Percentiles rank a stretch among this genome's conserved stretches.
Conservation (phyloP, 2,888 invertebrate genomes). For the Neoitamus cyanurus region DNA sequence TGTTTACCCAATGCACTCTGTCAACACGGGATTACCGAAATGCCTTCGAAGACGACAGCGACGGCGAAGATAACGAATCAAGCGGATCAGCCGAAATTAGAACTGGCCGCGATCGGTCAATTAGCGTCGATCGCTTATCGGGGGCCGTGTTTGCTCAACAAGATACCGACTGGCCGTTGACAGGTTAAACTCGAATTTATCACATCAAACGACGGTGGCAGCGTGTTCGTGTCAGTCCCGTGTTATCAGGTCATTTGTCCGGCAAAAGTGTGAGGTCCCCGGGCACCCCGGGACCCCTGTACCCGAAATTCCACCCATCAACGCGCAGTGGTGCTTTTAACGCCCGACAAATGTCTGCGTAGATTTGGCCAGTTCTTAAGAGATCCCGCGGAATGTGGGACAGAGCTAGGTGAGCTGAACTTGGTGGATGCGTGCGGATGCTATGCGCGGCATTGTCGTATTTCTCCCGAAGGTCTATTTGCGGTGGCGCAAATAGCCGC, state of each 20-base stretch:
- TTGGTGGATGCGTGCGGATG: neutral
- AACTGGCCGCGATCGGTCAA: conserved; percentile 4
- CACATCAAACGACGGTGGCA: neutral
- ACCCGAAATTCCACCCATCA: neutral
- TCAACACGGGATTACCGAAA: conserved; percentile 11
- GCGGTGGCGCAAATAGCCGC: neutral
- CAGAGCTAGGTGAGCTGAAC: neutral
- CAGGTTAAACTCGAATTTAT: conserved; percentile 20
- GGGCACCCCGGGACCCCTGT: neutral
- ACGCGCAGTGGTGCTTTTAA: neutral
- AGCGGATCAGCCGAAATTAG: neutral
- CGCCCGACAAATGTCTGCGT: neutral
- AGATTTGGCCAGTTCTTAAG: neutral
- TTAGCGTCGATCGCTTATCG: conserved; percentile 6
- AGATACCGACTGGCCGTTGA: neutral
- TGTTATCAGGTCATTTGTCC: conserved; percentile 7
- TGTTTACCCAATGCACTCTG: conserved; percentile 18
- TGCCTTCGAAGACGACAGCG: neutral
- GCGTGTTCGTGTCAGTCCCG: neutral
- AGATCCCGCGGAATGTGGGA: neutral
- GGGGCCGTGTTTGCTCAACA: neutral
- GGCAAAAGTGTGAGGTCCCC: neutral
- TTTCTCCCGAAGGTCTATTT: conserved; percentile 3
- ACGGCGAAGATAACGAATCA: neutral
- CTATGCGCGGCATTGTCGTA: neutral